Base-by-base conservation (phyloP, 2,888 invertebrate species). In the Platycheirus rosarum region DNA sequence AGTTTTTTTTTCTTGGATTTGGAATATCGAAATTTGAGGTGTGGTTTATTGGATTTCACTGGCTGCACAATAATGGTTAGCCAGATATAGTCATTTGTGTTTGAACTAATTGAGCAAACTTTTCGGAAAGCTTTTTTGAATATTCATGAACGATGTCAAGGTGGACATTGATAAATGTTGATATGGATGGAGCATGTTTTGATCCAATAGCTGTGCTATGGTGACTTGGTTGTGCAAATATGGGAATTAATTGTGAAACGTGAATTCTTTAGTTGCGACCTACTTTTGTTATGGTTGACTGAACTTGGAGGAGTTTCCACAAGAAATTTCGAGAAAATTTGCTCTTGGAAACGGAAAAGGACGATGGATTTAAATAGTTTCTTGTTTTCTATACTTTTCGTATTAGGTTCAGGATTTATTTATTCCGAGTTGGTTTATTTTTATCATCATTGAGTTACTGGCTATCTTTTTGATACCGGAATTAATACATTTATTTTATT, bases 141-240 rank as follows among this genome's bases (percentile, higher is more conserved):
- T 65, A 65, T 65, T 65, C 65, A 65, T 65, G 65, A 49, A 65
- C 49, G 49, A 23, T 49, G 65, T 49, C 65, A 65, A 65, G 65
- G 65, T 49, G 14, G 48, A 65, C 14, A 3, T 35, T 14, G 1
- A n/a, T n/a, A n/a, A n/a, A n/a, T n/a, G n/a, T n/a, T n/a, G 9
- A 48, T 53, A 20, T 11, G 8, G 60, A 32, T 2, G 32, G 14
- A 32, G 9, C 62, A 62, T 46, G 62, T 62, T 20, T 35, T 7
- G 9, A 13, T 32, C 35, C 1, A 9, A 20, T 18, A 18, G 13
- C n/a, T n/a, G 32, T 44, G 62, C 29, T 46, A 35, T 46, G 46
- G 35, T 63, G 62, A 48, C 14, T 35, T 9, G 13, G 6, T 29
- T 48, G 35, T 40, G 26, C 26, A 51, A 65, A 51, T 26, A 49